These are phyloP conservation scores for Nematopogon swammerdamellus DNA, from an alignment of 2,888 invertebrate species.

Conservation along the genomic window DNA sequence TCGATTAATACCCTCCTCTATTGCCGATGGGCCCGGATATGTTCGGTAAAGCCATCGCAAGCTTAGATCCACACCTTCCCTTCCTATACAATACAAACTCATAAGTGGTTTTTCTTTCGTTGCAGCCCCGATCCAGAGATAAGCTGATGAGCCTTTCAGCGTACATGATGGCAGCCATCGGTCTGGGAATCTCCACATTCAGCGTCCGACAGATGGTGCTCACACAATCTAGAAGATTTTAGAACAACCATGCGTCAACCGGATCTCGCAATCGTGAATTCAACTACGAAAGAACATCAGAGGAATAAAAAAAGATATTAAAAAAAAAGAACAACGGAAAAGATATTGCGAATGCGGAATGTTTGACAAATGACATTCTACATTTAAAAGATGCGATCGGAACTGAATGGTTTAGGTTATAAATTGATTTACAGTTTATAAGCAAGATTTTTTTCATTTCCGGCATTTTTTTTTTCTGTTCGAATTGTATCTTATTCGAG, in stretches of 20 bases:
- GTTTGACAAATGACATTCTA: too few relatives aligned
- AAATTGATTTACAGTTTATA: not conserved
- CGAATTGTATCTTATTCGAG: too few relatives aligned
- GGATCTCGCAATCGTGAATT: too few relatives aligned
- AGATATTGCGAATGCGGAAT: not conserved
- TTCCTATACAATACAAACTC: too few relatives aligned
- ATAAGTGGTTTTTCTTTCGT: slow-evolving; percentile 15
- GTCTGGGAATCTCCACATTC: slow-evolving; percentile 59
- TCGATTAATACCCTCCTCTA: too few relatives aligned
- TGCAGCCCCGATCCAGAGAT: slow-evolving; percentile 50
- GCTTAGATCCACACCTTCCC: too few relatives aligned
- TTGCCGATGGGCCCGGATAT: too few relatives aligned
- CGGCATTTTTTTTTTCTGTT: not conserved
- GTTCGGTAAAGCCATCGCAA: too few relatives aligned
- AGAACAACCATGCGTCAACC: slow-evolving; percentile 12
- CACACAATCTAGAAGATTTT: slow-evolving; percentile 40
- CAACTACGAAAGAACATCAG: too few relatives aligned
- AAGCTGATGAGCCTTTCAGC: slow-evolving; percentile 58
- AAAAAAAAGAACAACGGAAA: not conserved
- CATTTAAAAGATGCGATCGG: too few relatives aligned
- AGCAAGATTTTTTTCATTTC: not conserved
- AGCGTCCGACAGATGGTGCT: slow-evolving; percentile 61
- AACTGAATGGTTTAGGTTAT: not conserved
- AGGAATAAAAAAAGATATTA: too few relatives aligned
- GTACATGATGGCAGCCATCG: slow-evolving; percentile 52